Evolutionary conservation across 2,888 invertebrate genomes (phyloP).

Genomic region (Phoronis australis): DNA sequence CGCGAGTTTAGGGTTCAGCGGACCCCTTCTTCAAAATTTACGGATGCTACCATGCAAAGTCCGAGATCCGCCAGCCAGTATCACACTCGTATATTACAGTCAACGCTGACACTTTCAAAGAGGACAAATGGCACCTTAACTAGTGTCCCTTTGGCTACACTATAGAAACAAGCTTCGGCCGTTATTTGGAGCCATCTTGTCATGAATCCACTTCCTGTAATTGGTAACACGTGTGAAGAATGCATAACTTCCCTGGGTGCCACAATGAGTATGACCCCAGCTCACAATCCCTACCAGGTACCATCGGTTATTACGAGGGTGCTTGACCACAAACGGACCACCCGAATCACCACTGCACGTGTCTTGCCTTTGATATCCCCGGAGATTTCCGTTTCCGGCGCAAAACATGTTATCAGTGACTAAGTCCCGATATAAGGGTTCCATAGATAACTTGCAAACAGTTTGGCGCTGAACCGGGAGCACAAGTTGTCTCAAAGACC

Average conservation of each 20-base stretch:
- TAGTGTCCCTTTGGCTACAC: too few relatives aligned
- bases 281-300: slow-evolving; percentile 3
- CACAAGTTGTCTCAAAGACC: not conserved
- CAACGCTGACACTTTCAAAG: too few relatives aligned
- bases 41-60: too few relatives aligned
- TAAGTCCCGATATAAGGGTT: too few relatives aligned
- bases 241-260: not conserved
- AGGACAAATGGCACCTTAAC: too few relatives aligned
- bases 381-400: too few relatives aligned
- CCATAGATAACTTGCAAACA: not conserved
- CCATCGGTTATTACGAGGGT: not conserved
- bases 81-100: too few relatives aligned
- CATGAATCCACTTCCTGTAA: not conserved
- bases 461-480: not conserved
- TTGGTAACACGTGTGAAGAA: not conserved
- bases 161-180: too few relatives aligned
- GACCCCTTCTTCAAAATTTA: too few relatives aligned
- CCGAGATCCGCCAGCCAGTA: too few relatives aligned
- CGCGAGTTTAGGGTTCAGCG: too few relatives aligned
- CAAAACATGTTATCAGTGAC: slow-evolving; percentile 1
- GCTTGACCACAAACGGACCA: not conserved
- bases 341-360: not conserved
- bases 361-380: not conserved
- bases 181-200: too few relatives aligned
- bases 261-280: slow-evolving; percentile 1